Evolutionary conservation across 2,113 vertebrate species (phyloP), one percentile per base, ranked within the genome.

Genomic region (Notiomystis cincta): DNA sequence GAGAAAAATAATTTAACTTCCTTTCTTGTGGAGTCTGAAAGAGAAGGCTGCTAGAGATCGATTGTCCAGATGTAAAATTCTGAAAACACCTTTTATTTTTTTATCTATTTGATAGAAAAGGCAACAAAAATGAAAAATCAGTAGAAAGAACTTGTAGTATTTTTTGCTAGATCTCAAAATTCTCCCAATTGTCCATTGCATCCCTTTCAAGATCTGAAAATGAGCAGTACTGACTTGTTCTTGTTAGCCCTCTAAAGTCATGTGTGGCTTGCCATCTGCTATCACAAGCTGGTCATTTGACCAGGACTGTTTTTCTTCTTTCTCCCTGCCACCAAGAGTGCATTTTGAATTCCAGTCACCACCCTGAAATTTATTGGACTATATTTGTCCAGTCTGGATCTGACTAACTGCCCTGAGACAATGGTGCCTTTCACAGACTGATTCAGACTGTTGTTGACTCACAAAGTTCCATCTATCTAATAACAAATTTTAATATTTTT

Each of bases 351-450:
- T 88, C 35, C 16, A 62, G 12, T 37, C 2, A 1, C 20, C 54
- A 58, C 7, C 3, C 10, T 54, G 44, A 91, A 38, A 77, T 83
- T 88, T 91, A 83, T 90, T 91, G 62, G 27, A 10, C 47, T 90
- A 5, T 54, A 60, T 90, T 91, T 80, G 42, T 70, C 54, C 51
- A 51, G 30, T 40, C 75, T 93, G 27, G 33, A 54, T 95, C 82
- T 93, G 58, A 77, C 50, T 76, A 84, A 93, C 8, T 58, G 24
- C 58, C 50, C 71, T 50, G 21, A 1, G 9, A 70, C 83, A 91
- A 24, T 0, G 1, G 44, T 0, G 5, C 33, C 20, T 82, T 83
- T 90, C 79, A 70, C 30, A 73, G 27, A n/a, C 38, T n/a, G 45
- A 86, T 81, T 88, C 82, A 92, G 45, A 38, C 4, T 3, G 1